A percentile compares a stretch with the other conserved stretches of the same genome.
These are phyloP conservation scores for Nemurella pictetii DNA, from an alignment of 2,888 invertebrate genomes.

Conservation along the genomic window DNA sequence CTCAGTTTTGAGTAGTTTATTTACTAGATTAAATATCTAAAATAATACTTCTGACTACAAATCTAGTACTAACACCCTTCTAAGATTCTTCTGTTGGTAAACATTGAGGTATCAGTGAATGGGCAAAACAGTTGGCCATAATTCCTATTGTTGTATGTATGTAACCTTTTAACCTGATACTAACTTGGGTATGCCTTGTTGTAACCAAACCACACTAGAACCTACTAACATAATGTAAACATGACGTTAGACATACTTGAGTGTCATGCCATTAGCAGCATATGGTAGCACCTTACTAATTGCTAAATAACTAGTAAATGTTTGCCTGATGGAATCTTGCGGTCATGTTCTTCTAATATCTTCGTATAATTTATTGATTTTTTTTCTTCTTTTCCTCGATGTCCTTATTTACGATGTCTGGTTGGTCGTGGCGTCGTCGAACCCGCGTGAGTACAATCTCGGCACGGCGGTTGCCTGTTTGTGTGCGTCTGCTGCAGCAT, in stretches of 20 bases:
- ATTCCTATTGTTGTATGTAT: background rate
- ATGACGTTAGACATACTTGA: background rate
- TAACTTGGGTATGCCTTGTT: background rate
- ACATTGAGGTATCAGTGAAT: background rate
- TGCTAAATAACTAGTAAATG: background rate
- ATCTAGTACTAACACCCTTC: no score
- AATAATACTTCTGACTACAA: no score
- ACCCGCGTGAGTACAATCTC: constrained; percentile 39
- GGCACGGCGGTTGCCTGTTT: constrained; percentile 25
- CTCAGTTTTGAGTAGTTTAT: no score
- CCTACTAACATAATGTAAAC: background rate
- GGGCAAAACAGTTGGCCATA: no score
- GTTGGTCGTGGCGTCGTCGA: constrained; percentile 38
- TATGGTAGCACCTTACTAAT: no score
- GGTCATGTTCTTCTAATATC: background rate
- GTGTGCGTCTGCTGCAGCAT: constrained; percentile 20
- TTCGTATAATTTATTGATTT: constrained; percentile 38
- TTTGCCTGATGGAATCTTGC: background rate
- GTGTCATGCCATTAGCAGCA: background rate
- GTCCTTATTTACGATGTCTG: constrained; percentile 41
- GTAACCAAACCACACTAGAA: no score
- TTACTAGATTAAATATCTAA: no score
- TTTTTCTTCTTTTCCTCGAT: constrained; percentile 39
- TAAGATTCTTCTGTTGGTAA: no score
- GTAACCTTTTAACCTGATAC: background rate